Base-by-base conservation (phyloP, 2,888 invertebrate species). In the Crematogaster levior region DNA sequence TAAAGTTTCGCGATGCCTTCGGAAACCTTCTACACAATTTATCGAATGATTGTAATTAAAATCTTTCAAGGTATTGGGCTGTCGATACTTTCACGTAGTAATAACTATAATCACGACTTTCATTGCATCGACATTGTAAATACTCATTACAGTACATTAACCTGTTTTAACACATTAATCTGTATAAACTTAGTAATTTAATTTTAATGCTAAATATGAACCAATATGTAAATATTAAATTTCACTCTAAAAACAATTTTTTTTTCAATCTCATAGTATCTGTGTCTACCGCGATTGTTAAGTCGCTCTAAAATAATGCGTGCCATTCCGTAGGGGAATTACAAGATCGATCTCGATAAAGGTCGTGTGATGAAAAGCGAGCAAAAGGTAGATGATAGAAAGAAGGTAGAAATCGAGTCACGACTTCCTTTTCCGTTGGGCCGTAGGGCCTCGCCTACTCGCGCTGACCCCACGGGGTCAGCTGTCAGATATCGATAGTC, bases 401-500 rank as follows among this genome's bases (percentile, higher is more conserved):
- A 63, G 60, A 65, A 79, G n/a, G n/a, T n/a, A n/a, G 83, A 43
- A 60, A 81, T 77, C 30, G 80, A 89, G 90, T 90, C 90, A 88
- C 90, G 88, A 89, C 85, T 91, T 90, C 88, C 89, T 87, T 89
- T 90, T 91, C 90, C 91, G 86, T 74, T 86, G 83, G 66, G 68
- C 74, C 85, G 75, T 56, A 73, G 73, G 83, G 89, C 83, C 84
- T 88, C 89, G 90, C 90, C 89, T 91, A 91, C 90, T 86, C 84
- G 88, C 10, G 85, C 40, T 87, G 89, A 91, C 90, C 90, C 83
- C 83, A 34, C 21, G 79, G 81, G 91, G 90, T 91, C 90, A 91
- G 85, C 91, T 86, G 90, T 91, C 91, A 87, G 89, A 81, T 86
- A 91, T 91, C 90, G 91, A 91, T 88, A 90, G 89, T 89, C 91